Evolutionary conservation across 2,888 invertebrate species (phyloP), one percentile per base, ranked within the genome.

Genomic region (Beris chalybata): DNA sequence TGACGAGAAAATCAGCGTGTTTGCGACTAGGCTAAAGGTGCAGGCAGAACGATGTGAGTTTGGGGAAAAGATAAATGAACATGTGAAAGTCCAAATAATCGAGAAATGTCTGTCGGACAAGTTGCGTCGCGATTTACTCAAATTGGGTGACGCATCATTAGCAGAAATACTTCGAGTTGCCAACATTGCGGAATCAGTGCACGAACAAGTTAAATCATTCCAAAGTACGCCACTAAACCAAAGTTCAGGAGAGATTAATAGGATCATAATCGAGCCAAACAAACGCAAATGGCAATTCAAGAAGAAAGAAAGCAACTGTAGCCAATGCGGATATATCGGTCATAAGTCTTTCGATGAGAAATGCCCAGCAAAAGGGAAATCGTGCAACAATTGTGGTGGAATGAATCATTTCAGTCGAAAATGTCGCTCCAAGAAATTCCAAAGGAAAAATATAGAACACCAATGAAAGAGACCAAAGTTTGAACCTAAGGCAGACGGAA

Each of bases 301-400:
- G 2, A 44, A 44, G 11, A 44, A 44, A 44, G 44, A 44, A 57
- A 53, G 29, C 44, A 32, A 67, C 29, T 58, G 67, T 50, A 45
- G 53, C n/a, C 67, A 57, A 9, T 67, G 65, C 47, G 67, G 67
- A n/a, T 67, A 64, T 56, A 43, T 52, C 45, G 63, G 67, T 15
- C 63, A 67, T 30, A 30, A 47, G 22, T 55, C 63, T 43, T 54
- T 32, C 43, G 45, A 47, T 32, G n/a, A n/a, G n/a, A n/a, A n/a
- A n/a, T n/a, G n/a, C n/a, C n/a, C n/a, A n/a, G n/a, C n/a, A n/a
- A n/a, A n/a, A n/a, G n/a, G n/a, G n/a, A n/a, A n/a, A n/a, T n/a
- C n/a, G n/a, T n/a, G n/a, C n/a, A n/a, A n/a, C n/a, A n/a, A n/a
- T n/a, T n/a, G 64, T 44, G 64, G 67, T 15, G 67, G 67, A 43